Evolutionary conservation across 2,113 vertebrate genomes (phyloP).

Genomic region (Vulpes vulpes): DNA sequence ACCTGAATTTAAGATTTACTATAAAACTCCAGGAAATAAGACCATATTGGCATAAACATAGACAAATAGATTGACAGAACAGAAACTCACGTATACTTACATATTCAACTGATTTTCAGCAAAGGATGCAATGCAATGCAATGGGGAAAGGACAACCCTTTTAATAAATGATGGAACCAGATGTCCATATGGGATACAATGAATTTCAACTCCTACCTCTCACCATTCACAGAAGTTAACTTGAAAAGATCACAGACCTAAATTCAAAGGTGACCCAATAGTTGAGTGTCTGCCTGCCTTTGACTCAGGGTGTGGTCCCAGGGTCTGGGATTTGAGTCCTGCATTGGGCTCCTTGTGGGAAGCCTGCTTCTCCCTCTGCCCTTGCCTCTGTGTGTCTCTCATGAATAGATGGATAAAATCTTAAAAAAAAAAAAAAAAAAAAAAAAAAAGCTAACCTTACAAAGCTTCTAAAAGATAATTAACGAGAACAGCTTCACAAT

Average conservation of each 20-base stretch:
- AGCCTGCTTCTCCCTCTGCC: no score
- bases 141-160: constrained; percentile 2
- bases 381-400: no score
- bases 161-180: not conserved
- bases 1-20: not conserved
- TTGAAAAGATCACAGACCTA: not conserved
- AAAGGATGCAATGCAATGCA: not conserved
- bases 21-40: not conserved
- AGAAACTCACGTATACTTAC: not conserved
- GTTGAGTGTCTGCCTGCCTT: no score
- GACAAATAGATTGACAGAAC: not conserved
- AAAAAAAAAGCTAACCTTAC: no score
- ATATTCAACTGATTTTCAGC: not conserved
- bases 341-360: no score
- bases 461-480: not conserved
- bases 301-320: no score
- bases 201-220: not conserved
- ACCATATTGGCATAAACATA: not conserved
- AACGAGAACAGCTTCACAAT: not conserved
- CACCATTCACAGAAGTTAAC: not conserved
- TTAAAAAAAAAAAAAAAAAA: no score
- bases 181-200: not conserved
- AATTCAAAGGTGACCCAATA: not conserved
- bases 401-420: no score
- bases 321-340: no score